Conservation (phyloP, 2,113 vertebrate genomes). For the Brienomyrus brachyistius region DNA sequence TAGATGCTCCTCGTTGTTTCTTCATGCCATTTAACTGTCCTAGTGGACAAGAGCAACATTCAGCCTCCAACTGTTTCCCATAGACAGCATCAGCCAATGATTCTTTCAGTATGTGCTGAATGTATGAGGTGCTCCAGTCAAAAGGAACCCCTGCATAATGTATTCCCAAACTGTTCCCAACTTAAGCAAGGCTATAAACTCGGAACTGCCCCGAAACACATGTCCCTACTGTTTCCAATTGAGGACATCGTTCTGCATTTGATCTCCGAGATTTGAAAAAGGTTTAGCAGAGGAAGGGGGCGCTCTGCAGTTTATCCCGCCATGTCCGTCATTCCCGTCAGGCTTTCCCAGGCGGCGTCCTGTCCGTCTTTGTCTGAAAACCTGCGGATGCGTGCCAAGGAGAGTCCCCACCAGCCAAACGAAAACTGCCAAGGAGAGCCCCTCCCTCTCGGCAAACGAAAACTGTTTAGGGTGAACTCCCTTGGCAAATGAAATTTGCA, state of each 20-base stretch:
- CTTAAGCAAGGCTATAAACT: slow-evolving; percentile 36
- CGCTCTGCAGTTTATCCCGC: slow-evolving; percentile 9
- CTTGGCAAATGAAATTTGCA: too few species aligned
- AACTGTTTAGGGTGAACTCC: neutral
- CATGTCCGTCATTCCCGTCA: slow-evolving; percentile 3
- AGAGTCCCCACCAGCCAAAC: neutral
- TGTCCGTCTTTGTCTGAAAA: neutral
- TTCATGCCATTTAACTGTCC: neutral
- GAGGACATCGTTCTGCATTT: slow-evolving; percentile 33
- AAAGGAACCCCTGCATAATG: slow-evolving; percentile 31
- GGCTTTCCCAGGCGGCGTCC: neutral
- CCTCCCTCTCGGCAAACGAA: neutral
- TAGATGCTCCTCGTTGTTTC: neutral
- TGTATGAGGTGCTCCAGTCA: slow-evolving; percentile 30
- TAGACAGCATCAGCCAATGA: slow-evolving; percentile 18
- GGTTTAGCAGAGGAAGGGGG: slow-evolving; percentile 25
- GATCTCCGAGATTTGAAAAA: slow-evolving; percentile 32
- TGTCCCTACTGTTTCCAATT: slow-evolving; percentile 38
- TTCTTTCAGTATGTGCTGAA: slow-evolving; percentile 18
- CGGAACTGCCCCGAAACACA: slow-evolving; percentile 27
- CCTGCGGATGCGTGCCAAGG: neutral
- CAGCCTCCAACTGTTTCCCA: neutral
- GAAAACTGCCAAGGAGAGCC: neutral
- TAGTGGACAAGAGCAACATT: neutral
- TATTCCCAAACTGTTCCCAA: slow-evolving; percentile 31